Evolutionary conservation across 1,140 invertebrate genomes (phyloP).

Genomic region (Platyura marginata): DNA sequence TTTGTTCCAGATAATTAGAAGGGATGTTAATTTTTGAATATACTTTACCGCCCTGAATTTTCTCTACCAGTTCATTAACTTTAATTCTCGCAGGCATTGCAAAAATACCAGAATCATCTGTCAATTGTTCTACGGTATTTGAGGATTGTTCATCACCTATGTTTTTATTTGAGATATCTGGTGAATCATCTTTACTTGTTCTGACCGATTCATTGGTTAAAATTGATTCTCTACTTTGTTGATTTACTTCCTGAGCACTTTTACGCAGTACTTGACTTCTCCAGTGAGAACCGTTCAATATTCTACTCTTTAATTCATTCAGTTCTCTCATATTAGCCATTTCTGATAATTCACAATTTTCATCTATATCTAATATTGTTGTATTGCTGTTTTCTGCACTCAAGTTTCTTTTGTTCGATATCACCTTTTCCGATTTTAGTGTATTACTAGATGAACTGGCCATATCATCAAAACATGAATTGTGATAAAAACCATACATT

Average conservation of each 20-base stretch:
- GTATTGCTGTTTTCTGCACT: background rate
- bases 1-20: no score
- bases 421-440: background rate
- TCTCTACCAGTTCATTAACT: no score
- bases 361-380: background rate
- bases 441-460: background rate
- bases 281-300: conserved; percentile 1
- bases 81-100: no score
- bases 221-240: no score
- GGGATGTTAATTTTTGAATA: no score
- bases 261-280: background rate
- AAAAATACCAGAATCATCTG: no score
- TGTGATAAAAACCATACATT: background rate
- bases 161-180: no score
- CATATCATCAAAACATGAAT: conserved; percentile 1
- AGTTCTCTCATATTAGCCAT: background rate
- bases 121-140: no score
- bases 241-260: background rate
- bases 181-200: no score
- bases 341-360: background rate
- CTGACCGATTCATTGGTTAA: no score
- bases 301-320: conserved; percentile 1
- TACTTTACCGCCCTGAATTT: no score
- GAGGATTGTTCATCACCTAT: no score
- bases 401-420: background rate